phyloP scores from a whole-genome alignment of 2,113 vertebrate genomes.

The Amblyopsis rosae region DNA sequence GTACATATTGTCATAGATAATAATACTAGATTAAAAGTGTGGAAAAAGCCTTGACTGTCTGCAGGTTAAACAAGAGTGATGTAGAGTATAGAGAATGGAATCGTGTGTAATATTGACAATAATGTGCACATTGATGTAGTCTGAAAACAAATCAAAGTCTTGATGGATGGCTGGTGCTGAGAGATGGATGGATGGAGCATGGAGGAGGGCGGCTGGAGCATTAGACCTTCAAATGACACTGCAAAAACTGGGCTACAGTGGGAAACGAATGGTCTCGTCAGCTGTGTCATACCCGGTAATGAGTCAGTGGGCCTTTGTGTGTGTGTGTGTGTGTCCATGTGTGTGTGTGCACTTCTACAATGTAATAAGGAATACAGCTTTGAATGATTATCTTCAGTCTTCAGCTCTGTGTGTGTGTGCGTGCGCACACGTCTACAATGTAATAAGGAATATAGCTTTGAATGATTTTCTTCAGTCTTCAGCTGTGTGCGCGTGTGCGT shows the following conservation, averaged over 20 bases:
- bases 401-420: not conserved
- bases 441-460: not conserved
- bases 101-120: not conserved
- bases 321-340: not conserved
- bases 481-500: slow-evolving; percentile 6
- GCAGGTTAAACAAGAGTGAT: too few species aligned
- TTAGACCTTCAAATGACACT: slow-evolving; percentile 58
- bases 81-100: too few species aligned
- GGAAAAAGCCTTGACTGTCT: too few species aligned
- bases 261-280: not conserved
- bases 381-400: not conserved
- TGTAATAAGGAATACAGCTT: not conserved
- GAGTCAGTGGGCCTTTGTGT: not conserved
- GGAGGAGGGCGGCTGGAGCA: not conserved
- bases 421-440: not conserved
- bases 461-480: not conserved
- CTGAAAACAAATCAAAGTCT: not conserved
- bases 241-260: slow-evolving; percentile 28
- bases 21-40: too few species aligned
- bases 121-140: not conserved
- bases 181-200: not conserved
- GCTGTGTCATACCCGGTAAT: slow-evolving; percentile 18
- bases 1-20: too few species aligned
- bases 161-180: not conserved
- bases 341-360: not conserved